Base-by-base conservation (phyloP, 2,113 vertebrate genomes). In the Thinocorus orbignyianus region DNA sequence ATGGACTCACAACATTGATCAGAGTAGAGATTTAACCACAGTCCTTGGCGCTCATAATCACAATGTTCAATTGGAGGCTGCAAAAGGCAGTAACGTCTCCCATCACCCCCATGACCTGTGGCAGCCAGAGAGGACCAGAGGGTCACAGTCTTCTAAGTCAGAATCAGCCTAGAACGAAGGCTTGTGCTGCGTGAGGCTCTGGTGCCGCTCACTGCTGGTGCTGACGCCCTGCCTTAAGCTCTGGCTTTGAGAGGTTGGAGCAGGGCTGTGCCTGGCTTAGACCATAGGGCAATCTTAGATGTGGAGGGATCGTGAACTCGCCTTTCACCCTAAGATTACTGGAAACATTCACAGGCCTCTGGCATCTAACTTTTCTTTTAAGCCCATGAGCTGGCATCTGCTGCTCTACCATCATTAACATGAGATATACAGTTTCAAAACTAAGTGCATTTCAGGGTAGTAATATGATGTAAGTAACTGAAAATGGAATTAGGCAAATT, bases 21-120 rank as follows among this genome's bases (percentile, higher is more conserved):
- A 82, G 92, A 85, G 44, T 51, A 82, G 93, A 90, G 93, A 95
- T 96, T 51, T 86, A 94, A 95, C 95, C 94, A 66, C 35, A 58
- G 76, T 77, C 71, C 74, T 88, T 57, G 69, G 70, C 79, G 88
- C 68, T 92, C n/a, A 57, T 72, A 88, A 86, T 64, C 60, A 64
- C 17, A 10, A 31, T 46, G 33, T 23, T 95, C 69, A 84, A 1
- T 26, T 3, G 7, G 62, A 90, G 48, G 51, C 88, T 79, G 46
- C 80, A 72, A 88, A 74, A 90, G 77, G 61, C 82, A 83, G 69
- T 72, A 68, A 54, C 2, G 0, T 78, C 71, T 84, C 41, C 69
- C 61, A 61, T 81, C 64, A 58, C 55, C 64, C 31, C 61, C 0
- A 0, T 82, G 85, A 90, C 88, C 86, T 68, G 42, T 6, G 70